These are phyloP conservation scores for Drosophila mimetica DNA, from an alignment of 2,888 invertebrate species.

Conservation along the genomic window DNA sequence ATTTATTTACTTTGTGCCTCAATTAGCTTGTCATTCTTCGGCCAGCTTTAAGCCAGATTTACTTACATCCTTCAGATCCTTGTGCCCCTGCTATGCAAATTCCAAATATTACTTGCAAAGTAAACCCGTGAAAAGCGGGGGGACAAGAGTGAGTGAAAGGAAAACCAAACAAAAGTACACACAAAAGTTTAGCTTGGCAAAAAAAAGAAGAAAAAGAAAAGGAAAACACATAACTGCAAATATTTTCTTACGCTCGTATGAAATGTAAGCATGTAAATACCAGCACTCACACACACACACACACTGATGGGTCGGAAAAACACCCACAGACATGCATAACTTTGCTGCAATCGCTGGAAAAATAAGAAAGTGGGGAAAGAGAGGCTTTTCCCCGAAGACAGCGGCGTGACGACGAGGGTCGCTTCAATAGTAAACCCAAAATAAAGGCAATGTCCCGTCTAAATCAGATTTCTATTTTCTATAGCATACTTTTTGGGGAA, in stretches of 20 bases:
- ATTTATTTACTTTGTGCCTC: neutral
- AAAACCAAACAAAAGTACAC: slow-evolving; percentile 70
- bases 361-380: slow-evolving; percentile 8
- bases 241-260: slow-evolving; percentile 73
- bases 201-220: slow-evolving; percentile 9
- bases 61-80: neutral
- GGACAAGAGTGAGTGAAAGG: slow-evolving; percentile 32
- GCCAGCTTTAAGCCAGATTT: slow-evolving; percentile 25
- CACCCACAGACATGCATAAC: slow-evolving; percentile 36
- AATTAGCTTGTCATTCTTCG: slow-evolving; percentile 19
- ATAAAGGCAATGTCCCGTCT: neutral
- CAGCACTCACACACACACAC: slow-evolving; percentile 15
- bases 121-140: slow-evolving; percentile 39
- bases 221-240: slow-evolving; percentile 58
- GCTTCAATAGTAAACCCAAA: slow-evolving; percentile 19
- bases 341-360: slow-evolving; percentile 28
- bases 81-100: slow-evolving; percentile 32
- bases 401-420: slow-evolving; percentile 28
- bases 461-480: slow-evolving; percentile 19
- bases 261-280: slow-evolving; percentile 71
- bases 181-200: slow-evolving; percentile 46
- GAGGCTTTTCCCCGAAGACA: slow-evolving; percentile 7
- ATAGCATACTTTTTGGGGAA: slow-evolving; percentile 29
- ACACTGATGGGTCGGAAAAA: slow-evolving; percentile 11
- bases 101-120: slow-evolving; percentile 59